Evolutionary conservation across 1,140 invertebrate genomes (phyloP).

Genomic region (Agrypnia vestita): DNA sequence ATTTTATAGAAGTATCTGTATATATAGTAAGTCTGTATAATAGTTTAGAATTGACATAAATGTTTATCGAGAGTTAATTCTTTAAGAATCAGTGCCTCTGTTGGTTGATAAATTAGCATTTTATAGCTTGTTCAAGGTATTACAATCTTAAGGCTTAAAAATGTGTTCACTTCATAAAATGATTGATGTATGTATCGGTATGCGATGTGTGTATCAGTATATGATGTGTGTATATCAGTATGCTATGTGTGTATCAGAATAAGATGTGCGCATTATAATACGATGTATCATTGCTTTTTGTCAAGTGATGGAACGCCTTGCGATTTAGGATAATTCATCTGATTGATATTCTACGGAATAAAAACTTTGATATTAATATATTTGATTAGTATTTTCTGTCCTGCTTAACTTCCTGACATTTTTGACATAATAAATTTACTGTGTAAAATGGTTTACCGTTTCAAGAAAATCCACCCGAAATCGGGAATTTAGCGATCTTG

Average conservation of each 20-base stretch:
- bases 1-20: slow-evolving; percentile 13
- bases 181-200: background rate
- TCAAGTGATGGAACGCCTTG: slow-evolving; percentile 33
- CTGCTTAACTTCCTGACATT: slow-evolving; percentile 5
- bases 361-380: background rate
- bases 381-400: slow-evolving; percentile 6
- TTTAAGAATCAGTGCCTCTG: slow-evolving; percentile 51
- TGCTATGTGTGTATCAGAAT: too few relatives aligned
- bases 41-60: slow-evolving; percentile 42
- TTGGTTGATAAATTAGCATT: slow-evolving; percentile 35
- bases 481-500: background rate
- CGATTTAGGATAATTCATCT: slow-evolving; percentile 19
- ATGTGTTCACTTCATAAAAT: slow-evolving; percentile 50
- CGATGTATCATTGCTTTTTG: slow-evolving; percentile 33
- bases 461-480: background rate
- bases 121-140: slow-evolving; percentile 28
- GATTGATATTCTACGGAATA: background rate
- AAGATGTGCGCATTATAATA: too few relatives aligned
- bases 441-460: background rate
- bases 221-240: too few relatives aligned
- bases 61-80: slow-evolving; percentile 41
- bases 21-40: slow-evolving; percentile 16
- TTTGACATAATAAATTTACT: slow-evolving; percentile 8
- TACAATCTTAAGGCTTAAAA: slow-evolving; percentile 45
- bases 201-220: too few relatives aligned